Evolutionary conservation across 2,888 invertebrate species (phyloP), one percentile per base, ranked within the genome.

Genomic region (Tubulanus polymorphus): DNA sequence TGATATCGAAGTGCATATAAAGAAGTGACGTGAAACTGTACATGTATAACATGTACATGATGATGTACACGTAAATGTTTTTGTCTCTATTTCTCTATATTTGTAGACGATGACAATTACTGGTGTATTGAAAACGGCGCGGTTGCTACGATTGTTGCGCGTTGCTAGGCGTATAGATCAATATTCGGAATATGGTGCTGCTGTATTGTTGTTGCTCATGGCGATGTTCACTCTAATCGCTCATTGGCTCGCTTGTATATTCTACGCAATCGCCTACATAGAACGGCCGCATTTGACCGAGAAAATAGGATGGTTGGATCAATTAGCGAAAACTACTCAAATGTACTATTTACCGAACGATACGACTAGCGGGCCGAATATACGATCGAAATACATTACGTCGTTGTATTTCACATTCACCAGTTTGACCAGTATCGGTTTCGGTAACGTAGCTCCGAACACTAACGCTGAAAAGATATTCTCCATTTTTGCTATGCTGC

Each of bases 171-270:
- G 76, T 20, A 72, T 79, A 29, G 77, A 79, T 60, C 77, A 76
- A 58, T 79, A 78, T 59, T 76, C 78, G 0, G 78, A 79, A 59
- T 79, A 79, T 59, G 78, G 78, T 20, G 73, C 75, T 3, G 78
- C 79, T 20, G 75, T 79, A 0, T 63, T 79, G 29, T 66, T 79
- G 26, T 66, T 79, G 8, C 63, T 79, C 35, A 75, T 79, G 76
- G 76, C 77, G 10, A 67, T 73, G 35, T 79, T 78, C 63, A 74
- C 77, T 2, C 65, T 79, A 47, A 74, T 78, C 49, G 77, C 73
- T 30, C 79, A 79, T 63, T 79, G 79, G 79, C 64, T 79, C 35
- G 79, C 79, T 23, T 79, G 79, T 62, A 73, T 78, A 50, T 79
- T 79, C 67, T 79, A 79, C 62, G 76, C 76, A 58, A 78, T 79